Conservation (phyloP, 1,140 invertebrate genomes). For the Thalassaphorura encarpata region DNA sequence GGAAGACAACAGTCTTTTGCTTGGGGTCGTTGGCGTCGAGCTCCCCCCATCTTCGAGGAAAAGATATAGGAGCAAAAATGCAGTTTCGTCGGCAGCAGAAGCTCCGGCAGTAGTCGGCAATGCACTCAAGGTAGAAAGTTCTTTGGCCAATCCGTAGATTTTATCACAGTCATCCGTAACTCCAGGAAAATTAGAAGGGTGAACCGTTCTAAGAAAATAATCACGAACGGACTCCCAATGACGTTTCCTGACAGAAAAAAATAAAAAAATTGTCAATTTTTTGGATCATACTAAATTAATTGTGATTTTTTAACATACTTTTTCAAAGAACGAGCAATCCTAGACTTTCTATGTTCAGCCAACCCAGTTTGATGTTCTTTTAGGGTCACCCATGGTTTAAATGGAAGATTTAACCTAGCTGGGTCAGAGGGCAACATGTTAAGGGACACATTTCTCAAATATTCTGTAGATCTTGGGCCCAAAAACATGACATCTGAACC, state of each 20-base stretch:
- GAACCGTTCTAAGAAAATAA: background rate
- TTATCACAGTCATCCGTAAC: constrained; percentile 9
- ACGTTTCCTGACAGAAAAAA: background rate
- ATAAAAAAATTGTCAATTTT: background rate
- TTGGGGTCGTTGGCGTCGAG: constrained; percentile 2
- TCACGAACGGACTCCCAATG: constrained; percentile 5
- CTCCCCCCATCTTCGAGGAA: constrained; percentile 1
- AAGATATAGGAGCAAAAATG: background rate
- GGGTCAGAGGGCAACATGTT: background rate
- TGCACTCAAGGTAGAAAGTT: background rate
- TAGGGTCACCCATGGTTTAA: background rate
- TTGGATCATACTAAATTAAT: too few relatives aligned
- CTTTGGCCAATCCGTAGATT: constrained; percentile 11
- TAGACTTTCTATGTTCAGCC: constrained; percentile 11
- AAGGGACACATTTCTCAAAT: constrained; percentile 5
- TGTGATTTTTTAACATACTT: too few relatives aligned
- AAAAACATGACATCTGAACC: background rate
- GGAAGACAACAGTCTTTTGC: constrained; percentile 1
- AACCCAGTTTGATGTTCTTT: background rate
- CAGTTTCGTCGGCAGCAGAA: background rate
- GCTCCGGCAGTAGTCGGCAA: constrained; percentile 1
- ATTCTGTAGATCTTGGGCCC: constrained; percentile 11
- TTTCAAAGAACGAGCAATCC: background rate
- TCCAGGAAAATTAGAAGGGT: background rate
- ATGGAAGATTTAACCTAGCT: background rate